Conservation (phyloP, 2,797 vertebrate species). For the Coendou prehensilis region DNA sequence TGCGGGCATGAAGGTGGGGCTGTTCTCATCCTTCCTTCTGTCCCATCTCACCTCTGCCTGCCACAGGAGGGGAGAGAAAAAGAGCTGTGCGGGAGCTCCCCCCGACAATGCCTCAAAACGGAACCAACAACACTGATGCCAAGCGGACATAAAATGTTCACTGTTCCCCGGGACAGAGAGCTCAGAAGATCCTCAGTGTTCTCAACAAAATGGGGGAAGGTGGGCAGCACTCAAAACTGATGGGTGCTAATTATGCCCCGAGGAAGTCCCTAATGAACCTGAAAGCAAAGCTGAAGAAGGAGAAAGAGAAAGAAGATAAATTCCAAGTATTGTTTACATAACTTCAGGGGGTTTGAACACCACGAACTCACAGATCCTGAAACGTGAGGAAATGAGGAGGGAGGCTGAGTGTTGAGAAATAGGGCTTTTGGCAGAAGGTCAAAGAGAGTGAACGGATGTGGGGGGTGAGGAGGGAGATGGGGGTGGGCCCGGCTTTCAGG, state of each 20-base stretch:
- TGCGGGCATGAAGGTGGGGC: no score
- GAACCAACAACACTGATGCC: conserved; percentile 63
- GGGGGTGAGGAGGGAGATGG: not conserved
- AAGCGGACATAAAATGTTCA: conserved; percentile 48
- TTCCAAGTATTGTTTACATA: conserved; percentile 74
- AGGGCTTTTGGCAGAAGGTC: conserved; percentile 80
- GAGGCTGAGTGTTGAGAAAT: conserved; percentile 27
- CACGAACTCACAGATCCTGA: conserved; percentile 47
- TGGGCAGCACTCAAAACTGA: conserved; percentile 65
- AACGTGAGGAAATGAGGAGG: conserved; percentile 45
- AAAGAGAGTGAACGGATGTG: conserved; percentile 76
- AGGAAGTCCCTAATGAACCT: conserved; percentile 75
- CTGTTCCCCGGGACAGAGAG: conserved; percentile 36
- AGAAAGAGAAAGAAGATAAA: conserved; percentile 73
- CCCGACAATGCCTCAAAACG: conserved; percentile 63
- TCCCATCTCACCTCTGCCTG: not conserved
- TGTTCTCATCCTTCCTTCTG: not conserved
- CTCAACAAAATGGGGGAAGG: conserved; percentile 61
- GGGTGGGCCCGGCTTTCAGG: conserved; percentile 56
- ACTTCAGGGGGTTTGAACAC: conserved; percentile 76
- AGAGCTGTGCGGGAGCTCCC: not conserved
- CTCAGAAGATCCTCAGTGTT: conserved; percentile 42
- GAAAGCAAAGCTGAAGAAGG: conserved; percentile 72
- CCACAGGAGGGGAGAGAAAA: not conserved
- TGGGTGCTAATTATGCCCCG: conserved; percentile 56